Evolutionary conservation across 2,888 invertebrate species (phyloP).

Genomic region (Seira musarum): DNA sequence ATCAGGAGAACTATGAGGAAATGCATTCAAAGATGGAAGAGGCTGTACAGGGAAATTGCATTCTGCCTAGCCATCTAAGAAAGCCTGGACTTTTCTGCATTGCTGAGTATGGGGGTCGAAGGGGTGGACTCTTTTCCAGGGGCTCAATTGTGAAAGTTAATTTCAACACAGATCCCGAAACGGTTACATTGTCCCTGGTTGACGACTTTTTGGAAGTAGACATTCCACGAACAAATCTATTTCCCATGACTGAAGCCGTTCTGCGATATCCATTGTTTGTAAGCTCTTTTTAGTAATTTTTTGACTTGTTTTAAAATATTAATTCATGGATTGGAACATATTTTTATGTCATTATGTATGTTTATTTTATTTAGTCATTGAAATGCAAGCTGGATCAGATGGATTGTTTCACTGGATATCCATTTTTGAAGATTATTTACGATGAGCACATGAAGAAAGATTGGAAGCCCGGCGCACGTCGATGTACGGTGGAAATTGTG

Average conservation of each 20-base stretch:
- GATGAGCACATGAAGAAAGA: background rate
- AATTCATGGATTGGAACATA: background rate
- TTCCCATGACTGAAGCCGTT: background rate
- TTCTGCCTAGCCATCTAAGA: background rate
- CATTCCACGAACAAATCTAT: conserved; percentile 10
- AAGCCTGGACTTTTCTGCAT: conserved; percentile 16
- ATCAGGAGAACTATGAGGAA: background rate
- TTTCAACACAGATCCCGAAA: background rate
- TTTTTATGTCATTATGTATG: background rate
- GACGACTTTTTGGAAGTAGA: conserved; percentile 23
- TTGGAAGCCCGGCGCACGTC: background rate
- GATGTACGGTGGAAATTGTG: background rate
- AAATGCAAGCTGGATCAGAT: conserved; percentile 27
- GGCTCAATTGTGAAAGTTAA: background rate
- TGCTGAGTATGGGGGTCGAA: conserved; percentile 16
- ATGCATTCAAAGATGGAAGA: background rate
- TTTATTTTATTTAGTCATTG: conserved; percentile 10
- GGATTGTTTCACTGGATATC: conserved; percentile 27
- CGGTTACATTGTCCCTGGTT: background rate
- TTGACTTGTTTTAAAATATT: background rate
- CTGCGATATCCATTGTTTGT: conserved; percentile 20
- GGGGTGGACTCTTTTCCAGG: conserved; percentile 19
- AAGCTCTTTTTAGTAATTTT: conserved; percentile 14
- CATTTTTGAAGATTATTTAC: background rate
- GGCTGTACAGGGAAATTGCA: background rate